Evolutionary conservation across 2,888 invertebrate species (phyloP).

Genomic region (Odontocolon sp.): DNA sequence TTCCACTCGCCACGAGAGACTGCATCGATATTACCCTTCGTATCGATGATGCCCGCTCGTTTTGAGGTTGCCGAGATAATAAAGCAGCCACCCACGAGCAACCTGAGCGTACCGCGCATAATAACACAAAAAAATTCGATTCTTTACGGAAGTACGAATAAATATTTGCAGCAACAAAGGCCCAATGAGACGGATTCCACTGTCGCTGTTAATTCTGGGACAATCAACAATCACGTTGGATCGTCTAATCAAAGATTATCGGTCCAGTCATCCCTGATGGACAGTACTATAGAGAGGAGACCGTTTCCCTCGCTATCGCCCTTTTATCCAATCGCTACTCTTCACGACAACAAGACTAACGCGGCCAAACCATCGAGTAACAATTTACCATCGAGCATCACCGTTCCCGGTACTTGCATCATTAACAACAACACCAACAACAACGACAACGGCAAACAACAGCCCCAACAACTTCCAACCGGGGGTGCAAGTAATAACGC

Average conservation of each 20-base stretch:
- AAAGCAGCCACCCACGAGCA: slow-evolving; percentile 74
- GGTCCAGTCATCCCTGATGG: slow-evolving; percentile 42
- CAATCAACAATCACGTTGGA: too few relatives aligned
- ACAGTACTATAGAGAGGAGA: slow-evolving; percentile 29
- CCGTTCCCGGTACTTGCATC: background rate
- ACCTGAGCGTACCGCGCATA: slow-evolving; percentile 76
- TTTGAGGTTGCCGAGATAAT: slow-evolving; percentile 77
- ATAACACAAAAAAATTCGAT: slow-evolving; percentile 76
- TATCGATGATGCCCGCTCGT: slow-evolving; percentile 69
- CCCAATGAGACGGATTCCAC: too few relatives aligned
- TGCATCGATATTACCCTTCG: slow-evolving; percentile 45
- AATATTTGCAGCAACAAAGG: slow-evolving; percentile 82
- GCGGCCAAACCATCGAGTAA: background rate
- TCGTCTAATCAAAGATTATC: too few relatives aligned
- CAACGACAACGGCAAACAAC: slow-evolving; percentile 1
- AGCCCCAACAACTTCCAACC: background rate
- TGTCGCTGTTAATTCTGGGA: background rate
- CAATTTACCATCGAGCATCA: background rate
- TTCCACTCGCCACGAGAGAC: slow-evolving; percentile 77
- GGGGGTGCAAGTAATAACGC: too few relatives aligned
- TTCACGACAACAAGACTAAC: background rate
- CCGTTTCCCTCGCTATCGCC: slow-evolving; percentile 1
- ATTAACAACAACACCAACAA: background rate
- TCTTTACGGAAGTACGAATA: slow-evolving; percentile 81
- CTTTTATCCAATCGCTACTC: background rate